Evolutionary conservation across 2,113 vertebrate species (phyloP).

Genomic region (Xiphorhynchus elegans): DNA sequence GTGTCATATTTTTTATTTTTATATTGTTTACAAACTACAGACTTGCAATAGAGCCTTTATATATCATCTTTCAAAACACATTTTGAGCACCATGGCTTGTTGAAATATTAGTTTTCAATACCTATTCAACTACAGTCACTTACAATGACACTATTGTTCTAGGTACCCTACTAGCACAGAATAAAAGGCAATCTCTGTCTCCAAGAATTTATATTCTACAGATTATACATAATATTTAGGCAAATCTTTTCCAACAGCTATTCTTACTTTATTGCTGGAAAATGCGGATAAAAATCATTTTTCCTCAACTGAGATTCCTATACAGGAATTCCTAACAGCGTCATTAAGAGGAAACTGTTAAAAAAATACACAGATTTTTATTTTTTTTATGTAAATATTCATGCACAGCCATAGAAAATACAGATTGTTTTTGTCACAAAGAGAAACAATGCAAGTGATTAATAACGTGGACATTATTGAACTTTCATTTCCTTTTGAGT

Average conservation of each 20-base stretch:
- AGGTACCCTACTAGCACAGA: not conserved
- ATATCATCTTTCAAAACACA: slow-evolving; percentile 60
- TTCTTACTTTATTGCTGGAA: not conserved
- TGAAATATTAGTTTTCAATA: slow-evolving; percentile 64
- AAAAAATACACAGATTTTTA: not conserved
- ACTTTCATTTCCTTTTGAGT: slow-evolving; percentile 52
- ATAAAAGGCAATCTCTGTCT: not conserved
- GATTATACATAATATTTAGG: not conserved
- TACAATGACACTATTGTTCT: slow-evolving; percentile 38
- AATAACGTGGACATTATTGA: slow-evolving; percentile 25
- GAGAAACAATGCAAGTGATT: slow-evolving; percentile 32
- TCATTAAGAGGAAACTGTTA: not conserved
- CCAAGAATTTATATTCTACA: slow-evolving; percentile 12
- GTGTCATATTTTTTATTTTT: slow-evolving; percentile 51
- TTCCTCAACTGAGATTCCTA: not conserved
- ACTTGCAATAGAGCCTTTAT: slow-evolving; percentile 19
- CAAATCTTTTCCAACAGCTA: not conserved
- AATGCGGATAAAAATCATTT: not conserved
- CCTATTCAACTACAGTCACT: slow-evolving; percentile 38
- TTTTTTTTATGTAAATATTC: not conserved
- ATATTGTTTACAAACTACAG: slow-evolving; percentile 36
- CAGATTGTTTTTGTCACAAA: slow-evolving; percentile 10
- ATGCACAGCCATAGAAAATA: not conserved
- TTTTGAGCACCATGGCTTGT: slow-evolving; percentile 15
- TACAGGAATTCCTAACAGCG: not conserved